Percentiles rank a stretch among this genome's conserved stretches.
These are phyloP conservation scores for Manis javanica DNA, from an alignment of 2,797 vertebrate genomes.

Conservation along the genomic window DNA sequence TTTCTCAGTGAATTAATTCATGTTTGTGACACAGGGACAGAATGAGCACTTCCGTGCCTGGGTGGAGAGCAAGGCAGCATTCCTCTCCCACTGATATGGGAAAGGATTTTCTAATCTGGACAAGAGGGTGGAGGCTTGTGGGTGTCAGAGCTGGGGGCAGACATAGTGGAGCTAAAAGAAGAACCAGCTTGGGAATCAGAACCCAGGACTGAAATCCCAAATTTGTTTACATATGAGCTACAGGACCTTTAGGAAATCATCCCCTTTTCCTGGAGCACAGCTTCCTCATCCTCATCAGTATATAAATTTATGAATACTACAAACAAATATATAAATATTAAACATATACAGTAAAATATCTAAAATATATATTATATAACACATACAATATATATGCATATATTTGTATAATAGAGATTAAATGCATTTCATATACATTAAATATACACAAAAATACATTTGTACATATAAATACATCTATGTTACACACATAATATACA, in stretches of 20 bases:
- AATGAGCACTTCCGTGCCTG: not conserved
- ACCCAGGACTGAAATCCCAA: not conserved
- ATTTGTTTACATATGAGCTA: not conserved
- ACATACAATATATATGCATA: not conserved
- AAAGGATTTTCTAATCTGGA: not conserved
- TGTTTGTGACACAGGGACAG: not conserved
- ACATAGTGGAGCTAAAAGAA: not conserved
- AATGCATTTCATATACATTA: not conserved
- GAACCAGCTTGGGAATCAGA: not conserved
- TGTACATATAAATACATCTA: not conserved
- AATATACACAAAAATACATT: not conserved
- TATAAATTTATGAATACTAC: not conserved
- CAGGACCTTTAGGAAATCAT: not conserved
- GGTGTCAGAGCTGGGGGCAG: not conserved
- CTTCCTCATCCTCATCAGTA: not conserved
- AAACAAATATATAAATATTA: not conserved
- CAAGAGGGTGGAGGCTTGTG: not conserved
- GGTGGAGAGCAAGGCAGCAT: not conserved
- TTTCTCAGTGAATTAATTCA: conserved; percentile 60
- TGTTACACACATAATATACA: not conserved
- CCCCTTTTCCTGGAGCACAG: not conserved
- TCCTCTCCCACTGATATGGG: conserved; percentile 1
- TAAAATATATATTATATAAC: no score
- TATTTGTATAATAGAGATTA: not conserved
- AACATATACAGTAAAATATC: not conserved